phyloP scores from a whole-genome alignment of 92 coral and sea anemone genomes.

The Zoanthus gigantus region DNA sequence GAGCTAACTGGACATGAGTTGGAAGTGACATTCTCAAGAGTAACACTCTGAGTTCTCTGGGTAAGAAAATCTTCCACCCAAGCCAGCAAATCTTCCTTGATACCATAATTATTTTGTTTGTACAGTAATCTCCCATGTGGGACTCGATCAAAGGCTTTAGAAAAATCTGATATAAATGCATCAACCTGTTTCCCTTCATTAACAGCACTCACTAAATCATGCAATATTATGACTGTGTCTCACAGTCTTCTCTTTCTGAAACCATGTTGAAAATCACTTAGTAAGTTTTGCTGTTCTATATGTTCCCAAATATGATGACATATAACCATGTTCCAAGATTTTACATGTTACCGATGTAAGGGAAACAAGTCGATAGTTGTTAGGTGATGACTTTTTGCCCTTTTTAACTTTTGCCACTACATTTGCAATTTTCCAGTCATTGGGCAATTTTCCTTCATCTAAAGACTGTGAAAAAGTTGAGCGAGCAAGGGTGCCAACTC shows the following conservation, averaged over 20 bases:
- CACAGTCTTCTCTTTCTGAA: conserved; percentile 16
- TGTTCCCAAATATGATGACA: neutral
- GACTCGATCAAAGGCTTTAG: no score
- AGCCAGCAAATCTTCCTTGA: neutral
- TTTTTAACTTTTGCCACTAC: conserved; percentile 47
- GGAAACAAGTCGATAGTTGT: conserved; percentile 37
- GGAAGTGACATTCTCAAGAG: neutral
- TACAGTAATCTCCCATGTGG: neutral
- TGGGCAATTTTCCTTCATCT: conserved; percentile 40
- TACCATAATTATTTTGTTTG: neutral
- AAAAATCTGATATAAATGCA: neutral
- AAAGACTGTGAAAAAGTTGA: conserved; percentile 48
- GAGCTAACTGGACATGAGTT: neutral
- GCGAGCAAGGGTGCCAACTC: conserved; percentile 8
- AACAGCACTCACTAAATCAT: neutral
- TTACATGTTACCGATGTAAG: conserved; percentile 43
- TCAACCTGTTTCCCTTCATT: no score
- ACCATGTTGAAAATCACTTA: conserved; percentile 38
- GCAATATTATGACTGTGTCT: conserved; percentile 49
- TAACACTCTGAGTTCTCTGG: neutral
- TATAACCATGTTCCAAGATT: conserved; percentile 37
- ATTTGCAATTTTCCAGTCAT: conserved; percentile 37
- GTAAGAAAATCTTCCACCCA: no score
- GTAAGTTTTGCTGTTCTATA: conserved; percentile 47
- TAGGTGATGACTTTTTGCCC: conserved; percentile 33